phyloP scores from a whole-genome alignment of 2,888 invertebrate species.

The Drosophila differens region DNA sequence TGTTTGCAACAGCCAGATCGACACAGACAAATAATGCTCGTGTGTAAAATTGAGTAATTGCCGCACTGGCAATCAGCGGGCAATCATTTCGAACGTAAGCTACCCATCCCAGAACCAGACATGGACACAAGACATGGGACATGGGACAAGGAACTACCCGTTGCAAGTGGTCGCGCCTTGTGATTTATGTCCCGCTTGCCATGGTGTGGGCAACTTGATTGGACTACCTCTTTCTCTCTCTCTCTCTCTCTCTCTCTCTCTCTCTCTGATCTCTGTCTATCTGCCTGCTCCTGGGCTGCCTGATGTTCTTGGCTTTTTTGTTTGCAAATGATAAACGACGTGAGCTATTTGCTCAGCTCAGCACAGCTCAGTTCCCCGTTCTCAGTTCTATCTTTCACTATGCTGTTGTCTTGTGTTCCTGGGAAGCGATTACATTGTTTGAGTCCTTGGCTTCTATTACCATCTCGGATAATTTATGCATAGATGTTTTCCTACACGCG shows the following conservation, averaged over 20 bases:
- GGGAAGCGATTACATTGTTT: conserved; percentile 65
- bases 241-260: conserved; percentile 8
- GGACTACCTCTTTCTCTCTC: conserved; percentile 46
- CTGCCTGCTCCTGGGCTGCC: conserved; percentile 43
- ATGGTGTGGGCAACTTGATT: conserved; percentile 71
- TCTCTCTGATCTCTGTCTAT: background rate
- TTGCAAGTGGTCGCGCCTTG: conserved; percentile 70
- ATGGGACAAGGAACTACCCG: conserved; percentile 39
- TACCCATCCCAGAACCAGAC: conserved; percentile 26
- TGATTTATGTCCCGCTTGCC: conserved; percentile 75
- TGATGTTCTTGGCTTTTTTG: conserved; percentile 70
- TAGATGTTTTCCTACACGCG: conserved; percentile 48
- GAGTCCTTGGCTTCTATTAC: conserved; percentile 57
- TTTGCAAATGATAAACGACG: conserved; percentile 79
- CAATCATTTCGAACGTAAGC: conserved; percentile 72
- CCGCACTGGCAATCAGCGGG: conserved; percentile 80
- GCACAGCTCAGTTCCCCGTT: conserved; percentile 10
- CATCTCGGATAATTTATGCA: conserved; percentile 71
- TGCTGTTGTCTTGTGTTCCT: conserved; percentile 44
- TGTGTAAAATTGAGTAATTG: conserved; percentile 81
- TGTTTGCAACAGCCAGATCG: conserved; percentile 50
- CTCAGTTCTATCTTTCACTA: conserved; percentile 1
- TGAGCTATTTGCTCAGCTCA: conserved; percentile 65
- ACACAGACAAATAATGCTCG: conserved; percentile 81
- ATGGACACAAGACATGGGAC: conserved; percentile 30